Percentiles rank a stretch among this genome's conserved stretches.
phyloP scores from a whole-genome alignment of 2,888 invertebrate species.

The Diabrotica balteata region DNA sequence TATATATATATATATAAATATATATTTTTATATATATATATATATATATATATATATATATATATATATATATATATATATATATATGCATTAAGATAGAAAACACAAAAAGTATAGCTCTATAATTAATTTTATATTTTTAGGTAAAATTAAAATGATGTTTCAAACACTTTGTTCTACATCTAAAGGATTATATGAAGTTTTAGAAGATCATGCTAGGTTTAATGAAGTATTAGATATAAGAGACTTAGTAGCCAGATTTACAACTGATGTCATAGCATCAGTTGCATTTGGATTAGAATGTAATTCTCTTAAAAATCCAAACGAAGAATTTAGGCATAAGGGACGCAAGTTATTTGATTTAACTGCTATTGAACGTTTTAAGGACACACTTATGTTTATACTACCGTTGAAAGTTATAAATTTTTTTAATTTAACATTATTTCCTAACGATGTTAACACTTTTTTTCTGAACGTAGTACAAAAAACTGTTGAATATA shows the following conservation, averaged over 20 bases:
- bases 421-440: conserved; percentile 38
- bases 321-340: background rate
- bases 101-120: background rate
- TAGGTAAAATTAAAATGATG: conserved; percentile 59
- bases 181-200: background rate
- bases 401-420: background rate
- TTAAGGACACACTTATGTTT: background rate
- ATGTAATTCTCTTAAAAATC: background rate
- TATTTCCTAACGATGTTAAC: conserved; percentile 42
- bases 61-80: no score
- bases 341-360: background rate
- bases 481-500: conserved; percentile 46
- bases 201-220: conserved; percentile 3
- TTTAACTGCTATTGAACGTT: background rate
- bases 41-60: no score
- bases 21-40: no score
- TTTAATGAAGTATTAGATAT: conserved; percentile 8
- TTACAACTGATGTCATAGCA: conserved; percentile 18
- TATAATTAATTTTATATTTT: conserved; percentile 13
- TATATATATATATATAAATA: no score
- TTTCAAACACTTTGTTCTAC: conserved; percentile 44
- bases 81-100: background rate
- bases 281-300: background rate
- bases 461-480: conserved; percentile 58
- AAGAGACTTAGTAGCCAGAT: conserved; percentile 10